phyloP scores from a whole-genome alignment of 1,140 invertebrate species.

The Drosophila takahashii region DNA sequence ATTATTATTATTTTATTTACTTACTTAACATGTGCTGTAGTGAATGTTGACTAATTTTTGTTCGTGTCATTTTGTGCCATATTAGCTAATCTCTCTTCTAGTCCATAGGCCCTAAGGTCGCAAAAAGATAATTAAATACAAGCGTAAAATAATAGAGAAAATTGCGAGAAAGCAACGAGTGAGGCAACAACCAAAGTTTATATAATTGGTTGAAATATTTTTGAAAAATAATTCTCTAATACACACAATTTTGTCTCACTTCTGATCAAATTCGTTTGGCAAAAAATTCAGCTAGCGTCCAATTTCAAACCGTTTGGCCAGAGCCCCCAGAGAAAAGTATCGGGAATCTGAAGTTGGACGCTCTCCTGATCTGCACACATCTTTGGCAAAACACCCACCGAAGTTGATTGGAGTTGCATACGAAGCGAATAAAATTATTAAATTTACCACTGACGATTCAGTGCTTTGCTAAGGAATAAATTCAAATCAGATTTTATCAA shows the following conservation, averaged over 20 bases:
- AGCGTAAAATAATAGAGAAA: slow-evolving; percentile 1
- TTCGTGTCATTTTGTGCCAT: slow-evolving; percentile 73
- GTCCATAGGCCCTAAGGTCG: slow-evolving; percentile 47
- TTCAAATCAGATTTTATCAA: slow-evolving; percentile 17
- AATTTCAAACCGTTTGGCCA: slow-evolving; percentile 34
- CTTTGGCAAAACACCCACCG: slow-evolving; percentile 77
- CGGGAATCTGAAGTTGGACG: slow-evolving; percentile 32
- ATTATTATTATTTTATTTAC: slow-evolving; percentile 43
- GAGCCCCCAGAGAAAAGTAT: slow-evolving; percentile 25
- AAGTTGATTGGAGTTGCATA: slow-evolving; percentile 48
- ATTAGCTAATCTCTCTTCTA: slow-evolving; percentile 62
- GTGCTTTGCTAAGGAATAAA: slow-evolving; percentile 63
- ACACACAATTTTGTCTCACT: slow-evolving; percentile 8
- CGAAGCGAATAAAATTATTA: slow-evolving; percentile 8
- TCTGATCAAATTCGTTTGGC: slow-evolving; percentile 15
- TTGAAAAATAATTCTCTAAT: slow-evolving; percentile 23
- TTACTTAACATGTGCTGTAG: slow-evolving; percentile 80
- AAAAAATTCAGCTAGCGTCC: slow-evolving; percentile 23
- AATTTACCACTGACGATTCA: slow-evolving; percentile 13
- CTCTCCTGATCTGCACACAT: slow-evolving; percentile 25
- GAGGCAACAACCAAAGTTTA: slow-evolving; percentile 28
- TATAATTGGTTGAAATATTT: slow-evolving; percentile 23
- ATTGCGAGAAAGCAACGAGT: slow-evolving; percentile 30
- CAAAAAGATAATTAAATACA: slow-evolving; percentile 17
- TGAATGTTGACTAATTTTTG: slow-evolving; percentile 72